These are phyloP conservation scores for Clarias platycephalus DNA, from an alignment of 2,797 vertebrate genomes.

Conservation along the genomic window DNA sequence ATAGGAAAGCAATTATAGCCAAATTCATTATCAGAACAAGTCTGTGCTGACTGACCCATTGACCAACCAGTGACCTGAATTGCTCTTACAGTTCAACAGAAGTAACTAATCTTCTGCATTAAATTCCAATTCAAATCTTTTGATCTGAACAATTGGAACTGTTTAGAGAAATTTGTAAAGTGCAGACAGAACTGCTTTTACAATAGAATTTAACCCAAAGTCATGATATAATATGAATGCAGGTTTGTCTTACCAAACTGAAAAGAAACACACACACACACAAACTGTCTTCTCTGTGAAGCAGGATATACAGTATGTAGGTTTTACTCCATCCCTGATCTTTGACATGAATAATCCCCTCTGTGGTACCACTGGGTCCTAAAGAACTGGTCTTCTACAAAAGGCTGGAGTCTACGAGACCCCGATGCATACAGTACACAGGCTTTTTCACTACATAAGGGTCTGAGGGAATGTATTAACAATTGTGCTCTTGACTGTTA, in stretches of 20 bases:
- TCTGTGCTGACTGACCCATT: not conserved
- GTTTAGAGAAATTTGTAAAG: not conserved
- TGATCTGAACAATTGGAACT: not conserved
- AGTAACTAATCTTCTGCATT: not conserved
- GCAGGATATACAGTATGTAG: conserved; percentile 8
- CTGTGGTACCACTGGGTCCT: conserved; percentile 41
- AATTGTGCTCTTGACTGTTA: conserved; percentile 32
- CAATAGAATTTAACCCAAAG: conserved; percentile 31
- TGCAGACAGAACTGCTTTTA: not conserved
- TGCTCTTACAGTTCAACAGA: not conserved
- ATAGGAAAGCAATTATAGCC: not conserved
- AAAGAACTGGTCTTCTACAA: conserved; percentile 47
- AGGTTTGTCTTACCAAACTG: conserved; percentile 35
- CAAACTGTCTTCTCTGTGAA: conserved; percentile 13
- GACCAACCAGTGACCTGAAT: conserved; percentile 4
- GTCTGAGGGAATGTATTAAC: conserved; percentile 61
- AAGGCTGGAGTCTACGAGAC: conserved; percentile 16
- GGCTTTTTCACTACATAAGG: conserved; percentile 39
- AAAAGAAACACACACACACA: conserved; percentile 42
- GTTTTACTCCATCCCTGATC: conserved; percentile 49
- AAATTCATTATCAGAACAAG: not conserved
- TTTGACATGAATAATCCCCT: conserved; percentile 52
- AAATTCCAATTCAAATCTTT: not conserved
- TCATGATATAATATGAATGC: not conserved
- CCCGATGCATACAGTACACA: conserved; percentile 22